Base-by-base conservation (phyloP, 2,888 invertebrate species). In the Scaptomyza flava region DNA sequence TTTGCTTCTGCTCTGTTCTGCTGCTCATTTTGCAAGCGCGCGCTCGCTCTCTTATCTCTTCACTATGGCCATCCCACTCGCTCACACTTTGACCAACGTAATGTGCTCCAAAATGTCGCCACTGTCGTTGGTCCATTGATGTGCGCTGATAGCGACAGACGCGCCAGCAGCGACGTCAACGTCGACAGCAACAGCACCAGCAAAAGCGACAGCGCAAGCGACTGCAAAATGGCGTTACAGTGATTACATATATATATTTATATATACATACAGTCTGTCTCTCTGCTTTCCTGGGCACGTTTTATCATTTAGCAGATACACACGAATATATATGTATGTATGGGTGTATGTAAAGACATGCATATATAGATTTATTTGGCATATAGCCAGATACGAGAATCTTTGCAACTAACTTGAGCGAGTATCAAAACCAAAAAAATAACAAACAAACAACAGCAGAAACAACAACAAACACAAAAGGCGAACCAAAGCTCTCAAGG, bases 101-200 rank as follows among this genome's bases (percentile, higher is more conserved):
- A 87, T 88, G 78, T 82, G 84, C 88, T 88, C 88, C 83, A 83
- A 86, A 84, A 78, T 86, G 89, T 88, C 82, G 82, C 82, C 87
- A 79, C 82, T 77, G 77, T 84, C 77, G 87, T 81, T 84, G 88
- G 88, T 84, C 84, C 84, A 84, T 86, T 83, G 87, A 82, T 82
- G 86, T 82, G 82, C 82, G 87, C 87, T 87, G 87, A 82, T 82
- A 82, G 84, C 66, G 60, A 58, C 80, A 47, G 72, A 58, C 51
- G 60, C 38, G 45, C 3, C 38, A 51, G 64, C 70, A 71, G 69
- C 51, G 61, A 43, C 57, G 68, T 52, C 62, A 53, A 42, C 63
- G 68, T 52, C 62, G 59, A 50, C 70, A 23, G 27, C 27, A 17
- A n/a, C 14, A 38, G 36, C 36, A 11, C 2, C 36, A 38, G 38